phyloP scores from a whole-genome alignment of 2,888 invertebrate species.

The Drosophila hamatofila region DNA sequence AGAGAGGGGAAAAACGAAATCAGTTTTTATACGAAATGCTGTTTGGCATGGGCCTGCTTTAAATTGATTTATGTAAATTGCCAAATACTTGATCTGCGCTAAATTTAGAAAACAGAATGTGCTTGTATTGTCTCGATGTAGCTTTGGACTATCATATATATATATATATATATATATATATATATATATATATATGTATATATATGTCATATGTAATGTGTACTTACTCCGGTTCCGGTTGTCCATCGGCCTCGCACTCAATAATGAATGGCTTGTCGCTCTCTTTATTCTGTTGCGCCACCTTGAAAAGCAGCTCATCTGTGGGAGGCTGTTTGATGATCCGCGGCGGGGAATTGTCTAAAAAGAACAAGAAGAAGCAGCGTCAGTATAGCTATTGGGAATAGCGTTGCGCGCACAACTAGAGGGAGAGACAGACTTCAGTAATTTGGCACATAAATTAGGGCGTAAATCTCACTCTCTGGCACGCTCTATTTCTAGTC shows the following conservation, averaged over 20 bases:
- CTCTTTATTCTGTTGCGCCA: slow-evolving; percentile 92
- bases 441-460: slow-evolving; percentile 50
- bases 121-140: not conserved
- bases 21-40: slow-evolving; percentile 33
- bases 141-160: not conserved
- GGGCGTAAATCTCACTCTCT: slow-evolving; percentile 22
- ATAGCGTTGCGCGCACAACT: not conserved
- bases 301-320: slow-evolving; percentile 96
- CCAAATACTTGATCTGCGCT: slow-evolving; percentile 5
- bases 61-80: slow-evolving; percentile 66
- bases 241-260: slow-evolving; percentile 98
- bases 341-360: slow-evolving; percentile 95
- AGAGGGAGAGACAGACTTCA: slow-evolving; percentile 8
- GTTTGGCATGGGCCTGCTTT: slow-evolving; percentile 45
- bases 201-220: slow-evolving; percentile 7
- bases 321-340: slow-evolving; percentile 97
- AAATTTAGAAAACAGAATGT: slow-evolving; percentile 20
- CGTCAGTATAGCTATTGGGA: not conserved
- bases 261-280: slow-evolving; percentile 97
- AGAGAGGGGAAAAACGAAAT: slow-evolving; percentile 10
- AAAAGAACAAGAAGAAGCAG: not conserved
- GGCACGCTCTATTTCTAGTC: slow-evolving; percentile 14
- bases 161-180: slow-evolving; percentile 1
- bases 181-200: not conserved
- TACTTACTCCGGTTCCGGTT: slow-evolving; percentile 96